A percentile compares a stretch with the other conserved stretches of the same genome.
Conservation (phyloP, 1,140 invertebrate species). For the Megathymus violae region DNA sequence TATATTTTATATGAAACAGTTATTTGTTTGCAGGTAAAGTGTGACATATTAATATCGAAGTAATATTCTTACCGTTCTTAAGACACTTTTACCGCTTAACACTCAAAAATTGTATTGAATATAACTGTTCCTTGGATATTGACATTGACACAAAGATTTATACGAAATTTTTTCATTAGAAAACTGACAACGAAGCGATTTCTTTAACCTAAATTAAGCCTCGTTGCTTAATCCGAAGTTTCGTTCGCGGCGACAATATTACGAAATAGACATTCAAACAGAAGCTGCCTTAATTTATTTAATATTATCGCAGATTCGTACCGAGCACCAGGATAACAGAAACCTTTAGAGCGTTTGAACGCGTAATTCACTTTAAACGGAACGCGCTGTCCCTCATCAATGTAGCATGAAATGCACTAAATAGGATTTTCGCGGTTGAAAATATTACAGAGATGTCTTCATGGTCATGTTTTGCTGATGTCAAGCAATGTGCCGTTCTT, state of each 20-base stretch:
- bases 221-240: conserved; percentile 2
- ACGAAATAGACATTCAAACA: conserved; percentile 2
- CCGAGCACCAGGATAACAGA: conserved; percentile 8
- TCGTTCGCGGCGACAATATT: conserved; percentile 2
- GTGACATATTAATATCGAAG: too few relatives aligned
- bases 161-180: not conserved
- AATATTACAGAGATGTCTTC: conserved; percentile 36
- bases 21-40: too few relatives aligned
- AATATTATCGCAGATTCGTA: conserved; percentile 4
- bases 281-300: conserved; percentile 1
- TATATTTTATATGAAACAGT: too few relatives aligned
- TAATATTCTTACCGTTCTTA: too few relatives aligned
- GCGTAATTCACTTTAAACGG: conserved; percentile 45
- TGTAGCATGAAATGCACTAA: conserved; percentile 43
- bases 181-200: conserved; percentile 2
- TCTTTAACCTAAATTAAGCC: not conserved
- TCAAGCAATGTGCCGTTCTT: too few relatives aligned
- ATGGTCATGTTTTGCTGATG: conserved; percentile 25
- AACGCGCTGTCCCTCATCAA: conserved; percentile 48
- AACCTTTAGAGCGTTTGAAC: not conserved
- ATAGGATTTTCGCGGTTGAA: conserved; percentile 37
- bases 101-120: too few relatives aligned
- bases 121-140: too few relatives aligned
- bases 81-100: too few relatives aligned
- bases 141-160: conserved; percentile 1